Base-by-base conservation (phyloP, 2,888 invertebrate species). In the Brassicogethes aeneus region DNA sequence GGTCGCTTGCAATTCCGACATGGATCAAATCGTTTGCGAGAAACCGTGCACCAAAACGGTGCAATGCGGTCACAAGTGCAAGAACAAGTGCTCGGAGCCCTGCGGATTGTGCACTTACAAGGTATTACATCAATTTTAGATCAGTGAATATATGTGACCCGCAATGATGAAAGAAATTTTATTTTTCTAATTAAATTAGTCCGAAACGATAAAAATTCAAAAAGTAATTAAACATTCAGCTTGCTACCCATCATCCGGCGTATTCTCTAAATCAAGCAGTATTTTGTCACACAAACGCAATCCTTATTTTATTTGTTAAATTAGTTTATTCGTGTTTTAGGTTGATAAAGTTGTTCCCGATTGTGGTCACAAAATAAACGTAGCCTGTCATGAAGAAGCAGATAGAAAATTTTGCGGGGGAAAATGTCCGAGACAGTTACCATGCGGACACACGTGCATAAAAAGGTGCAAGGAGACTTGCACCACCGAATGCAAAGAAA, bases 31-130 rank as follows among this genome's bases (percentile, higher is more conserved):
- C 0, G 49, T 50, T 0, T 79, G 79, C 50, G 43, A 41, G 1
- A 67, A 68, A 46, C 70, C 69, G 1, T 79, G 79, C 54, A 61
- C 62, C 2, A 70, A 69, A 31, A 47, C 37, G 1, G 49, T 77
- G 51, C 43, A 56, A 0, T 79, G 78, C 48, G 70, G 68, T 2
- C 77, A 78, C 55, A 58, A 57, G 42, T 79, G 79, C 53, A 66
- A 60, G 51, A 69, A 64, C 33, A 62, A 62, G 42, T 79, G 79
- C 55, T 55, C 15, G 23, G 68, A 74, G 42, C 30, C 48, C 5
- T 77, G 77, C 48, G 72, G 70, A 10, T 62, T 66, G 32, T 77
- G 76, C 53, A 50, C 40, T 23, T 57, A 61, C 44, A 61, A 60
- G 66, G 75, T 75, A n/a, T n/a, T n/a, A n/a, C n/a, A n/a, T n/a